These are phyloP conservation scores for Rhinoderma darwinii DNA, from an alignment of 2,113 vertebrate species.

Conservation along the genomic window DNA sequence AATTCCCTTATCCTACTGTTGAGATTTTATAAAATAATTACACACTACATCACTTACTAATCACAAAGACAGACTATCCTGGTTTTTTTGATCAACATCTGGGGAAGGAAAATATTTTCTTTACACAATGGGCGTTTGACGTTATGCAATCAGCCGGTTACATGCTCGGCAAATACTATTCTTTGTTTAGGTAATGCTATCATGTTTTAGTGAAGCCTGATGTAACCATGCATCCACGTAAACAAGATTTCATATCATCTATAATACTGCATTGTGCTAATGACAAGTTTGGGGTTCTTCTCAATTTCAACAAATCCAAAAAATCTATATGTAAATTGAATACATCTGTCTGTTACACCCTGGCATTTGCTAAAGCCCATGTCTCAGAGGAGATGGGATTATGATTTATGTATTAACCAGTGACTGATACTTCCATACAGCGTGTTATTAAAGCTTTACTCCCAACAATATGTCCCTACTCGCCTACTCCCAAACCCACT, in stretches of 20 bases:
- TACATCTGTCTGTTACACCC: conserved; percentile 56
- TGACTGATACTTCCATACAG: conserved; percentile 38
- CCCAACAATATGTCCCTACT: not conserved
- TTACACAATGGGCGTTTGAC: not conserved
- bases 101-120: not conserved
- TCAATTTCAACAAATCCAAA: conserved; percentile 9
- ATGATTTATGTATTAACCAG: conserved; percentile 62
- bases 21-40: not conserved
- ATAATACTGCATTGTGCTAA: not conserved
- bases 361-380: conserved; percentile 60
- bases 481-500: conserved; percentile 17
- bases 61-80: not conserved
- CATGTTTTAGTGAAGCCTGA: not conserved
- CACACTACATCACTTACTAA: not conserved
- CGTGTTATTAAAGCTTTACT: conserved; percentile 50
- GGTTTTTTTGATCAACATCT: not conserved
- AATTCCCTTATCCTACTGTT: not conserved
- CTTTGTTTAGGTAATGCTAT: not conserved
- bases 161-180: not conserved
- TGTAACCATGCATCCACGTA: conserved; percentile 5
- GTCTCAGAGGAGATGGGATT: conserved; percentile 49
- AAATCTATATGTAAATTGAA: conserved; percentile 42
- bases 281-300: conserved; percentile 3
- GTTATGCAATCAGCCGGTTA: not conserved
- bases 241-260: not conserved